Evolutionary conservation across 35 echinoderm and acorn worm genomes (phyloP).

Genomic region (Amphiura filiformis): DNA sequence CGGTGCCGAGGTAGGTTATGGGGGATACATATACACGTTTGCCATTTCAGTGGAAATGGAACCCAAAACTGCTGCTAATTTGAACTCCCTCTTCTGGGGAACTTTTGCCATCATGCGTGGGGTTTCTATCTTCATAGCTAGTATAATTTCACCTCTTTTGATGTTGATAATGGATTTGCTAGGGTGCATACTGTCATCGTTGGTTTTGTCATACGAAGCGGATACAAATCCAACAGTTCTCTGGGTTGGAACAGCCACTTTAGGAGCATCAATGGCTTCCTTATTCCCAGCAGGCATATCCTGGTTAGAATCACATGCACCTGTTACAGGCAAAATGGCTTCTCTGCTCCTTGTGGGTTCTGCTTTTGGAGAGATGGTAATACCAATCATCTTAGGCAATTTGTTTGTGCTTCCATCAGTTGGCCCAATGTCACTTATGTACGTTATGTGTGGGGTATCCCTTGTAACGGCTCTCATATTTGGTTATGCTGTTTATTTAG

Average conservation of each 20-base stretch:
- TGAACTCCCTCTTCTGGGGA: constrained; percentile 79
- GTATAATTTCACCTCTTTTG: constrained; percentile 34
- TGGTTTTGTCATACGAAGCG: constrained; percentile 29
- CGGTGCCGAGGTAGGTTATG: constrained; percentile 63
- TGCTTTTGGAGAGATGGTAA: constrained; percentile 76
- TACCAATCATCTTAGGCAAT: constrained; percentile 52
- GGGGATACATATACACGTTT: constrained; percentile 74
- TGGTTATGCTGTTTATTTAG: constrained; percentile 6
- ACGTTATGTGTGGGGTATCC: constrained; percentile 12
- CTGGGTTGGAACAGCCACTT: constrained; percentile 56
- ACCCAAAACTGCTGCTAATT: constrained; percentile 12
- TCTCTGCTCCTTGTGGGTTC: constrained; percentile 66
- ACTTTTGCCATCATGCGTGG: constrained; percentile 70
- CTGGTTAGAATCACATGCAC: constrained; percentile 75
- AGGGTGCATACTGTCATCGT: constrained; percentile 18
- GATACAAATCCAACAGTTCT: constrained; percentile 18
- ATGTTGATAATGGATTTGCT: constrained; percentile 66
- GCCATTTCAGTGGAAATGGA: constrained; percentile 13
- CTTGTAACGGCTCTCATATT: constrained; percentile 18
- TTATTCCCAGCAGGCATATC: constrained; percentile 82
- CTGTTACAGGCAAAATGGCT: constrained; percentile 57
- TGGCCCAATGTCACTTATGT: constrained; percentile 39
- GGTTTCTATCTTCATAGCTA: constrained; percentile 70
- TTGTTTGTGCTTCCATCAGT: too few species aligned
- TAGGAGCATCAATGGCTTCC: constrained; percentile 82